Conservation (phyloP, 2,888 invertebrate genomes). For the Epistrophe eligans region DNA sequence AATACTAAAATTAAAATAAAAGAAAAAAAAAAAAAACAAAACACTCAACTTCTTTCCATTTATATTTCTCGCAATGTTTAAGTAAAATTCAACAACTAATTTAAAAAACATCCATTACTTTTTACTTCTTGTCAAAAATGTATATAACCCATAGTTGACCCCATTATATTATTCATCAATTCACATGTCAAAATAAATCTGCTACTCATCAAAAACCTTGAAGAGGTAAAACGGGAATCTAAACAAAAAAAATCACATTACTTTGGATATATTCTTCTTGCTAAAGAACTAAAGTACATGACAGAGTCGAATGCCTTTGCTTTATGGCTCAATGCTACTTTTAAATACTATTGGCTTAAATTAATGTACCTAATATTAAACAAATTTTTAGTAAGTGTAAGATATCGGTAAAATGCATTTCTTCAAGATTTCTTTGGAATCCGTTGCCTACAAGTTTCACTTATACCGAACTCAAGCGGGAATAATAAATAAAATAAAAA, state of each 20-base stretch:
- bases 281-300: background rate
- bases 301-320: constrained; percentile 1
- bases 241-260: background rate
- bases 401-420: too few species aligned
- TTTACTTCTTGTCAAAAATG: constrained; percentile 21
- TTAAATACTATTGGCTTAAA: too few species aligned
- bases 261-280: background rate
- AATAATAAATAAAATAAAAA: too few species aligned
- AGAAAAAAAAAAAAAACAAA: constrained; percentile 9
- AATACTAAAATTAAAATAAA: constrained; percentile 15
- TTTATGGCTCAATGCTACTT: background rate
- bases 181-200: constrained; percentile 29
- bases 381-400: too few species aligned
- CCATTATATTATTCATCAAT: constrained; percentile 29
- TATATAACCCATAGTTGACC: constrained; percentile 39
- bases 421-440: too few species aligned
- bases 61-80: background rate
- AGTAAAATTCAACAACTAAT: constrained; percentile 24
- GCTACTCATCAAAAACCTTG: constrained; percentile 31
- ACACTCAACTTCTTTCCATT: background rate
- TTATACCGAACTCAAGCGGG: too few species aligned
- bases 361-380: too few species aligned
- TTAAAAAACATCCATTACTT: constrained; percentile 32
- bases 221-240: background rate
- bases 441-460: too few species aligned